Conservation (phyloP, 1,140 invertebrate species). For the Lordiphosa collinella region DNA sequence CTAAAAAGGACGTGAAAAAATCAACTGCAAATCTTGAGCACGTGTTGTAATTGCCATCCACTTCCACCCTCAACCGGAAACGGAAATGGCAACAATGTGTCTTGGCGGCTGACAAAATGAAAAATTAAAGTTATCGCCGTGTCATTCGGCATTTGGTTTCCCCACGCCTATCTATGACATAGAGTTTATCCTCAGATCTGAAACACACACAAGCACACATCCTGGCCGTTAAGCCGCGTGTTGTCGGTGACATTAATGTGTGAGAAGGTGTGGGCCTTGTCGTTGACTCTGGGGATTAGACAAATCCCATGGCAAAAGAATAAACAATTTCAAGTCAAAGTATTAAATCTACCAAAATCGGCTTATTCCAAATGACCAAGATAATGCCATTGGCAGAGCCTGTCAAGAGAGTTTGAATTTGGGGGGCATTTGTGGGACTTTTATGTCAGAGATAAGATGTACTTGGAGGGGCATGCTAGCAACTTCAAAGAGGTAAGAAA, state of each 20-base stretch:
- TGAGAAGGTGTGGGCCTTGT: slow-evolving; percentile 9
- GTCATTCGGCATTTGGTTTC: slow-evolving; percentile 31
- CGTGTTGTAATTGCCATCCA: slow-evolving; percentile 69
- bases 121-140: slow-evolving; percentile 68
- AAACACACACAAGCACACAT: slow-evolving; percentile 18
- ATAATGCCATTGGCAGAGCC: not conserved
- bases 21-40: slow-evolving; percentile 32
- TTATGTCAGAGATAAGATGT: no score
- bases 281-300: slow-evolving; percentile 7
- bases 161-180: slow-evolving; percentile 1
- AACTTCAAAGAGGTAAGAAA: no score
- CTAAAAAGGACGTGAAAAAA: slow-evolving; percentile 14
- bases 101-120: slow-evolving; percentile 42
- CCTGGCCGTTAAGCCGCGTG: slow-evolving; percentile 22
- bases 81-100: slow-evolving; percentile 57
- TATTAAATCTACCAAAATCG: no score
- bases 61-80: slow-evolving; percentile 47
- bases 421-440: slow-evolving; percentile 12
- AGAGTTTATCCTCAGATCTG: slow-evolving; percentile 39
- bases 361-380: slow-evolving; percentile 32
- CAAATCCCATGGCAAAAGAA: slow-evolving; percentile 14
- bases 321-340: no score
- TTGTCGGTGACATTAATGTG: slow-evolving; percentile 30
- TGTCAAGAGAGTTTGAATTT: slow-evolving; percentile 6
- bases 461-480: no score